These are phyloP conservation scores for Crocodylus rhombifer DNA, from an alignment of 2,797 vertebrate genomes.

Conservation along the genomic window DNA sequence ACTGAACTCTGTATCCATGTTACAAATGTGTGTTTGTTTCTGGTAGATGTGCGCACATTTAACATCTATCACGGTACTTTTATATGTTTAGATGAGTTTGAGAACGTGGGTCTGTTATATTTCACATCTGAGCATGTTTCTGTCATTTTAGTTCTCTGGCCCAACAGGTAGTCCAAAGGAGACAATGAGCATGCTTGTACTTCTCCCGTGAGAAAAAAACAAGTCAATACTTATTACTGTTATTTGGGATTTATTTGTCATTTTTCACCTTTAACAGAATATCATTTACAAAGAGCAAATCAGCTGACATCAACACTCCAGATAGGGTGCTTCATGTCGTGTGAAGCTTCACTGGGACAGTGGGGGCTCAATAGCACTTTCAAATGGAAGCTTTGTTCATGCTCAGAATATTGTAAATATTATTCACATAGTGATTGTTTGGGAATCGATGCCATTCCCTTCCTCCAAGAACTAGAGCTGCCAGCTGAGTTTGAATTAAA, in stretches of 20 bases:
- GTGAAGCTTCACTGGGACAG: background rate
- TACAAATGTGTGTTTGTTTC: background rate
- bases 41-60: background rate
- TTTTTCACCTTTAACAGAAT: background rate
- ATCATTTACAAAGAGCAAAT: background rate
- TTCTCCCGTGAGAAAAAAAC: background rate
- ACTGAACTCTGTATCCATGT: background rate
- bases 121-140: background rate
- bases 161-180: background rate
- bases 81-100: background rate
- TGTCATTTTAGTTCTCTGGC: background rate
- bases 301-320: background rate
- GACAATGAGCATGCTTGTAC: accelerated
- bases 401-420: background rate
- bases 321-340: background rate
- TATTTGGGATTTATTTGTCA: constrained; percentile 48
- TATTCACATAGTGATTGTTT: background rate
- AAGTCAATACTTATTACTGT: background rate
- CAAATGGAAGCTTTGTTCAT: background rate
- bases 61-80: background rate
- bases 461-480: background rate
- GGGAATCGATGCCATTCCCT: background rate
- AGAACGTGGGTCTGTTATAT: background rate
- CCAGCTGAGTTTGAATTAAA: background rate
- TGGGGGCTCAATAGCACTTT: background rate